Base-by-base conservation (phyloP, 2,113 vertebrate species). In the Illadopsis cleaveri region DNA sequence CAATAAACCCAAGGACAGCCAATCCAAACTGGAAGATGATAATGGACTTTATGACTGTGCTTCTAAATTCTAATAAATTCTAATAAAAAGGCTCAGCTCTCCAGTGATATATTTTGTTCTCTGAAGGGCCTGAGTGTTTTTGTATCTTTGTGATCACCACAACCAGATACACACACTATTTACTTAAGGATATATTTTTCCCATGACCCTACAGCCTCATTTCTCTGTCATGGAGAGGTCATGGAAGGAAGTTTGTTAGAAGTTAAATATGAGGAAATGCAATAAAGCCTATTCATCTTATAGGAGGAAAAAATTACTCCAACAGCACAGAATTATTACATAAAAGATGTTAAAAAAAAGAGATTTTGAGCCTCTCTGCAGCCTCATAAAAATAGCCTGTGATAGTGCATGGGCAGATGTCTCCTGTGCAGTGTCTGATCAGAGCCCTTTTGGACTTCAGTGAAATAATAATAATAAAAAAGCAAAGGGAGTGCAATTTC, bases 101-200 rank as follows among this genome's bases (percentile, higher is more conserved):
- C 31, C 73, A 85, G 44, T 30, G 69, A 79, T 4, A 3, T 56
- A 50, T 53, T 71, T 82, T 18, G 5, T 61, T 76, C 65, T 82
- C 47, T 69, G 48, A 90, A 88, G 28, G 22, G 31, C 42, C 23
- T 27, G 48, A 53, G 30, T 44, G 51, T 5, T 91, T 89, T 51
- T 64, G 5, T 30, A 48, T 66, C 56, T 58, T 56, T 89, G 70
- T 85, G 70, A 82, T 38, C 54, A 61, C 28, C 73, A 78, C 35
- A 72, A 38, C 40, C 92, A 89, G 60, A 78, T 28, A 89, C 40
- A 11, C 11, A 86, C 35, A 11, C 13, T 61, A 60, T 91, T 91
- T 95, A 89, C 48, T 87, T 61, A 69, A 82, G 86, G 81, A 79
- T 87, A 3, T 94, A 47, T 87, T 93, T 94, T 95, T 87, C 94